Conservation (phyloP, 2,113 vertebrate species). For the Chamaea fasciata region DNA sequence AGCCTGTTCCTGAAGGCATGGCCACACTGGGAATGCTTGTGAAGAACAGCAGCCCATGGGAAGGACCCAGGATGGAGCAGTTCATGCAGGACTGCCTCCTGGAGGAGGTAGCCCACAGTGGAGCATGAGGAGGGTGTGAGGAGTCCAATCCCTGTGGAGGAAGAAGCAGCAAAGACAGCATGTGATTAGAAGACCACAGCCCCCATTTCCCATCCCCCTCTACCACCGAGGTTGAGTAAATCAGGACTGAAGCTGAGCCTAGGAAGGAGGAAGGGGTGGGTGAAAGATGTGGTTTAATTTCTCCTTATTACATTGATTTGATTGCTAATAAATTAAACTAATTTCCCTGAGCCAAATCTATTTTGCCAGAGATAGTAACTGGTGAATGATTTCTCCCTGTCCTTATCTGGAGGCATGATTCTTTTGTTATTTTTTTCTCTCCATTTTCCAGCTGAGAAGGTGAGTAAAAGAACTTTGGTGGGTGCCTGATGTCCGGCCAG, state of each 20-base stretch:
- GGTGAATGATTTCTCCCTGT: background rate
- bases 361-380: background rate
- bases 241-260: background rate
- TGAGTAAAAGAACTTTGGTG: background rate
- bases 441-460: background rate
- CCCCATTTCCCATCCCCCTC: background rate
- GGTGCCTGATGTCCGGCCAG: too few relatives aligned
- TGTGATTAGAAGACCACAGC: too few relatives aligned
- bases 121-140: background rate
- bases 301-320: background rate
- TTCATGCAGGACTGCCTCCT: background rate
- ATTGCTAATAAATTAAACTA: background rate
- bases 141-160: too few relatives aligned
- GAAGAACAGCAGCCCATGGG: background rate
- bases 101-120: accelerated
- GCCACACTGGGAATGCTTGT: accelerated
- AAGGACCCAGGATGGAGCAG: too few relatives aligned
- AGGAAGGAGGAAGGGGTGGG: background rate
- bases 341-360: background rate
- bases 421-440: background rate
- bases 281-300: background rate
- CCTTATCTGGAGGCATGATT: background rate
- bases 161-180: accelerated
- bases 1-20: accelerated
- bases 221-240: background rate